Base-by-base conservation (phyloP, 1,140 invertebrate genomes). In the Drosophila prosaltans region DNA sequence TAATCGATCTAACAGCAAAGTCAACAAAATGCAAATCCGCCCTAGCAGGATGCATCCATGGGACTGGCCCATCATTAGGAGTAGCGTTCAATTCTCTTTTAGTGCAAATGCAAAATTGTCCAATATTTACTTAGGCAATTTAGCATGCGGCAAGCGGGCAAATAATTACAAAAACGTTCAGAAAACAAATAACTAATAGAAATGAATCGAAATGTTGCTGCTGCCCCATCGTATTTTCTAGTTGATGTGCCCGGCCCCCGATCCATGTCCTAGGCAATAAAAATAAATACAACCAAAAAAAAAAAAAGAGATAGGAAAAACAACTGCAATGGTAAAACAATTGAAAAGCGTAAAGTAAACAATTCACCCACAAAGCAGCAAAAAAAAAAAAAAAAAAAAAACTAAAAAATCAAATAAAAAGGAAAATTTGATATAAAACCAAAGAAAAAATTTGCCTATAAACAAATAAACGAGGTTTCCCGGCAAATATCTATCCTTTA, bases 181-280 rank as follows among this genome's bases (percentile, higher is more conserved):
- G 81, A 90, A 90, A 90, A 90, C 74, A 89, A 89, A 89, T 84
- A 88, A 83, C 83, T 88, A 88, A 89, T 88, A 81, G 84, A 78
- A 83, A 81, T 78, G 76, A 51, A 51, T 51, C 21, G 45, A 51
- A 51, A 51, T 51, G 45, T 26, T 51, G 45, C 45, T 10, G 7
- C 45, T 36, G 32, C 32, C 32, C 16, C 16, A 16, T 48, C 45
- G 45, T 51, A 3, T 26, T 8, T 3, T 21, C 21, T 51, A 8
- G 8, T 26, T 26, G 21, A 73, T 36, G 32, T 30, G 28, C 28
- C 28, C 28, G 2, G 4, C 4, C 32, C 1, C 32, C 6, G 32
- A 5, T 36, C 30, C 28, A n/a, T 28, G 26, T 51, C 51, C 69
- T 71, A 76, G 81, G 62, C 69, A 80, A 72, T 69, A 66, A 83